Percentiles rank a stretch among this genome's conserved stretches.
These are phyloP conservation scores for Parnassius apollo DNA, from an alignment of 2,888 invertebrate genomes.

Conservation along the genomic window DNA sequence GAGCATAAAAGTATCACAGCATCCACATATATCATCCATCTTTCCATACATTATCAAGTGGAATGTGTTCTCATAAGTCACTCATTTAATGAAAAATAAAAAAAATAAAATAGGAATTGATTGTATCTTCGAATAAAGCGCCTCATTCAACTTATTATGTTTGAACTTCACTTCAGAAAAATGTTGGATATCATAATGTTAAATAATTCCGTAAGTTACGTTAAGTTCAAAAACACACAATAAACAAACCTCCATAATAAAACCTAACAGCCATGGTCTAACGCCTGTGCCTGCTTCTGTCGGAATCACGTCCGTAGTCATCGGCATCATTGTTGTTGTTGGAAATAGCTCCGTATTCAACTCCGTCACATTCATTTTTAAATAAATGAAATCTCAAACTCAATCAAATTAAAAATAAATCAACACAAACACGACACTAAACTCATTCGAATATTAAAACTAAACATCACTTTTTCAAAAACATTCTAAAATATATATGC, in stretches of 20 bases:
- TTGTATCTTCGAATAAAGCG: background rate
- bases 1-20: too few relatives aligned
- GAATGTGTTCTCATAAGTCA: too few relatives aligned
- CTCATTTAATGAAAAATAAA: too few relatives aligned
- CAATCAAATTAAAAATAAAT: conserved; percentile 1
- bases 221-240: too few relatives aligned
- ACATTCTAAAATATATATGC: conserved; percentile 14
- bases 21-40: too few relatives aligned
- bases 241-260: conserved; percentile 23
- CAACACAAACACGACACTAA: background rate
- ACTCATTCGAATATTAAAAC: conserved; percentile 3
- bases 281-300: conserved; percentile 13
- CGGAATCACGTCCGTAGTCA: conserved; percentile 16
- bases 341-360: conserved; percentile 10
- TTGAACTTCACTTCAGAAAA: background rate
- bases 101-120: too few relatives aligned
- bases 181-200: too few relatives aligned
- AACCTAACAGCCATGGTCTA: conserved; percentile 18
- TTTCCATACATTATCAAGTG: too few relatives aligned
- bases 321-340: conserved; percentile 15
- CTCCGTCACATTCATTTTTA: conserved; percentile 24
- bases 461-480: conserved; percentile 5
- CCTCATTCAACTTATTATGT: background rate
- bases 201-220: too few relatives aligned
- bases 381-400: background rate